phyloP scores from a whole-genome alignment of 2,797 vertebrate species.

The Esox lucius region DNA sequence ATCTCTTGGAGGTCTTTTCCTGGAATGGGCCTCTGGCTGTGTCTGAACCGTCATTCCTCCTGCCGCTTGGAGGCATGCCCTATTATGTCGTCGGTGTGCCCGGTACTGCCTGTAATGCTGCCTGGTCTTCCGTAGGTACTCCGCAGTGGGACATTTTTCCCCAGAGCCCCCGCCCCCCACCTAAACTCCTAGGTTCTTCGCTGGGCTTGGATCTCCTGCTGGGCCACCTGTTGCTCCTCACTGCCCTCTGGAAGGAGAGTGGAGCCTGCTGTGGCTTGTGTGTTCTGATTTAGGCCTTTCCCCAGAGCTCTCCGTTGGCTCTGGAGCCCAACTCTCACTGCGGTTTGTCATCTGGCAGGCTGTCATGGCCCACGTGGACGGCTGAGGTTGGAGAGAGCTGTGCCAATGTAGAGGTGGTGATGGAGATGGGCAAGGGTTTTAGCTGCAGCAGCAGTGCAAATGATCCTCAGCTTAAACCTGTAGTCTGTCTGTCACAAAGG shows the following conservation, averaged over 20 bases:
- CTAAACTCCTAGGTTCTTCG: neutral
- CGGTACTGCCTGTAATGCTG: constrained; percentile 9
- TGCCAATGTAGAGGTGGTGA: no score
- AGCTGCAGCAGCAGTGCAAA: no score
- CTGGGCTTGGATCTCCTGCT: no score
- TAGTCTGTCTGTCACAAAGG: no score
- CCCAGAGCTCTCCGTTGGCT: neutral
- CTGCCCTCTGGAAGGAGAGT: constrained; percentile 27
- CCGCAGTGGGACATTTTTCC: constrained; percentile 14
- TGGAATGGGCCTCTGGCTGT: no score
- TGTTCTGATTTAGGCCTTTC: constrained; percentile 17
- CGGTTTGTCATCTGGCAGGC: neutral
- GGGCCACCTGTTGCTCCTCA: neutral
- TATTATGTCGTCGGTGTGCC: no score
- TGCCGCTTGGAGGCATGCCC: no score
- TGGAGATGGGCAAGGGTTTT: no score
- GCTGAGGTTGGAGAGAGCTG: no score
- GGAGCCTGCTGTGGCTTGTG: constrained; percentile 26
- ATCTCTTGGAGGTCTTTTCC: neutral
- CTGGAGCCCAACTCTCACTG: neutral
- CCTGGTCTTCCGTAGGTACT: neutral
- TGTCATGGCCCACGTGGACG: no score
- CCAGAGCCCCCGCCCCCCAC: neutral
- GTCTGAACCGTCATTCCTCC: no score
- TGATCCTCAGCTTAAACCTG: no score